phyloP scores from a whole-genome alignment of 2,797 vertebrate genomes.

The Squalus acanthias region DNA sequence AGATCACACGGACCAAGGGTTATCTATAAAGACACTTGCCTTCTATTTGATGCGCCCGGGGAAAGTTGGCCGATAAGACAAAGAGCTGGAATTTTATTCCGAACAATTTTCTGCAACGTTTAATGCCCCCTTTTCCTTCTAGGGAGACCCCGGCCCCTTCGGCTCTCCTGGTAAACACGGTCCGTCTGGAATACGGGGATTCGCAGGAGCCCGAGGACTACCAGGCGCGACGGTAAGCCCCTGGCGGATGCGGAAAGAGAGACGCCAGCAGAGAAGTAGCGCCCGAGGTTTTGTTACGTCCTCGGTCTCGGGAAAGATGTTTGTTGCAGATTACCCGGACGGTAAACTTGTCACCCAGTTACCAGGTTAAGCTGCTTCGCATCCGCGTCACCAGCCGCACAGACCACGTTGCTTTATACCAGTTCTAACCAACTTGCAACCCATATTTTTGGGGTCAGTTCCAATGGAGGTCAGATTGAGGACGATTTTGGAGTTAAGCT shows the following conservation, averaged over 20 bases:
- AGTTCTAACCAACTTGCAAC: background rate
- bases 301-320: background rate
- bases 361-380: background rate
- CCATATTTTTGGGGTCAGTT: background rate
- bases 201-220: constrained; percentile 71
- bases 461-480: background rate
- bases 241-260: background rate
- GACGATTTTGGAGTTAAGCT: background rate
- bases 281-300: too few relatives aligned
- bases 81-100: background rate
- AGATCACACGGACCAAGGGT: background rate
- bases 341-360: background rate
- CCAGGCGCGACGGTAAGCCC: constrained; percentile 67
- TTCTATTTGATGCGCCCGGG: too few relatives aligned
- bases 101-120: too few relatives aligned
- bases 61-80: too few relatives aligned
- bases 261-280: background rate
- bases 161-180: constrained; percentile 76
- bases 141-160: constrained; percentile 81
- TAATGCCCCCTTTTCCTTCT: constrained; percentile 41
- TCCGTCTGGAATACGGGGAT: constrained; percentile 71
- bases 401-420: background rate
- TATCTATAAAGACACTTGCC: background rate
- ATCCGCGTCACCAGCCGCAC: background rate
- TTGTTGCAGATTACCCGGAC: background rate